Conservation (phyloP, 2,888 invertebrate species). For the Osedax frankpressi region DNA sequence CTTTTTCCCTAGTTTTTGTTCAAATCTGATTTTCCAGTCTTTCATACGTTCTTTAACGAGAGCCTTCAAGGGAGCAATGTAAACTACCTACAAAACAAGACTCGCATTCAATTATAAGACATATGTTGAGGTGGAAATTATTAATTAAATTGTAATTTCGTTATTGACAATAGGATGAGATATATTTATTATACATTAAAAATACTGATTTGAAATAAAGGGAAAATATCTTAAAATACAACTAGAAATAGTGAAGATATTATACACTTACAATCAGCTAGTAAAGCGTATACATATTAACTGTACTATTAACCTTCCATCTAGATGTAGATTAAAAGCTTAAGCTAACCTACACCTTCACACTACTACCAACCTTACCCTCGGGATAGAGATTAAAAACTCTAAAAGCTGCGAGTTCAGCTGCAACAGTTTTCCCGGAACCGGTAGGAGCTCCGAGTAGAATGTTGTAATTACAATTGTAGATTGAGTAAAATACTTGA, state of each 20-base stretch:
- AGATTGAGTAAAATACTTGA: conserved; percentile 86
- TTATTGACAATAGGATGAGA: too few species aligned
- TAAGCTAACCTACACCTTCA: too few species aligned
- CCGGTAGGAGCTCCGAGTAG: conserved; percentile 80
- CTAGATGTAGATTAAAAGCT: too few species aligned
- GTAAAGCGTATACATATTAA: too few species aligned
- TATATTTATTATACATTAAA: too few species aligned
- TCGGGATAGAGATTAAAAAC: conserved; percentile 69
- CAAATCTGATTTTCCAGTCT: conserved; percentile 62
- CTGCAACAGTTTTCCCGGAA: conserved; percentile 94
- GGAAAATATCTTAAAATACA: too few species aligned
- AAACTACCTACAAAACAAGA: conserved; percentile 56
- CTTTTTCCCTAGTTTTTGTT: conserved; percentile 50
- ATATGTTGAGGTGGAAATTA: too few species aligned
- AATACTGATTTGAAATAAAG: too few species aligned
- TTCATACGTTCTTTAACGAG: conserved; percentile 86
- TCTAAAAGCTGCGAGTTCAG: conserved; percentile 89
- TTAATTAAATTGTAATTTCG: too few species aligned
- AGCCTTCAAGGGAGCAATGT: conserved; percentile 95
- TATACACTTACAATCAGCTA: too few species aligned
- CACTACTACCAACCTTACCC: conserved; percentile 47
- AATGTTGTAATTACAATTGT: conserved; percentile 83
- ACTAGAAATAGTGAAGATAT: too few species aligned
- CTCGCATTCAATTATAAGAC: neutral
- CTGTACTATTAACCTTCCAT: too few species aligned